phyloP scores from a whole-genome alignment of 2,888 invertebrate species.

The Agrenia bidenticulata region DNA sequence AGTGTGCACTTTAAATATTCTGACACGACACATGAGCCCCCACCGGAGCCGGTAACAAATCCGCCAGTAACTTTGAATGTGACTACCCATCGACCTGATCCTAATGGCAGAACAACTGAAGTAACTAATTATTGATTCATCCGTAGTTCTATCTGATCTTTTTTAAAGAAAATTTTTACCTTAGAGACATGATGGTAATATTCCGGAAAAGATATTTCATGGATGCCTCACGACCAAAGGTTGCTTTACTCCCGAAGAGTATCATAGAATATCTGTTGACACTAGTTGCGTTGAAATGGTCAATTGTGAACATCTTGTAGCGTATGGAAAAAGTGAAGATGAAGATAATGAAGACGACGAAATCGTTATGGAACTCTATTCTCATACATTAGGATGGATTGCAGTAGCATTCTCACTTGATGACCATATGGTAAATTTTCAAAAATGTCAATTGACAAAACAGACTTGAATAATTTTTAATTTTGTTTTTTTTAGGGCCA shows the following conservation, averaged over 20 bases:
- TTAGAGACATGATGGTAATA: not conserved
- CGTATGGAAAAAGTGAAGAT: slow-evolving; percentile 3
- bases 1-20: too few relatives aligned
- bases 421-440: not conserved
- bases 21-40: too few relatives aligned
- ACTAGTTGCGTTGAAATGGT: not conserved
- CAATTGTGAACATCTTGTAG: slow-evolving; percentile 1
- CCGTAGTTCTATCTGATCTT: too few relatives aligned
- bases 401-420: not conserved
- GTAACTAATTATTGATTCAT: too few relatives aligned
- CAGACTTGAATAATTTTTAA: too few relatives aligned
- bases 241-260: slow-evolving; percentile 1
- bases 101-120: too few relatives aligned
- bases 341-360: slow-evolving; percentile 3
- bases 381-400: not conserved
- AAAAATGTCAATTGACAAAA: too few relatives aligned
- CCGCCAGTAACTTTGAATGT: too few relatives aligned
- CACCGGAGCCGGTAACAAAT: too few relatives aligned
- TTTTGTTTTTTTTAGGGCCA: too few relatives aligned
- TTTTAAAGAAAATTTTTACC: too few relatives aligned
- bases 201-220: slow-evolving; percentile 11
- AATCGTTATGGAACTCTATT: slow-evolving; percentile 5
- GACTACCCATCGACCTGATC: too few relatives aligned
- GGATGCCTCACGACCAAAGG: slow-evolving; percentile 9
- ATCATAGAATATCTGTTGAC: not conserved